A percentile compares a stretch with the other conserved stretches of the same genome.
These are phyloP conservation scores for Tapirus terrestris DNA, from an alignment of 2,113 vertebrate species.

Conservation along the genomic window DNA sequence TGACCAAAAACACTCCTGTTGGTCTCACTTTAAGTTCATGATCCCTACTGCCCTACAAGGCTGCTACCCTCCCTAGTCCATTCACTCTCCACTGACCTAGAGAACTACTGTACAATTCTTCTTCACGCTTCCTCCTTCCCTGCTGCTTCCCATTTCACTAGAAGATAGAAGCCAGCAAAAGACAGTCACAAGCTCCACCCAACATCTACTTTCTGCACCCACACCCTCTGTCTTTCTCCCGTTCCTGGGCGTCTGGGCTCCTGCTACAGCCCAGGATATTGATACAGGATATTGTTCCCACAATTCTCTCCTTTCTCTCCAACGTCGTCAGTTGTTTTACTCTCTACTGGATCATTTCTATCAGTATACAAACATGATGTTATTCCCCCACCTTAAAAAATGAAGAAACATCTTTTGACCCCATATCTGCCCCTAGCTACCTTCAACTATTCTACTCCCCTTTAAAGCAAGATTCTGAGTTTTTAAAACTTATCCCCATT, in stretches of 20 bases:
- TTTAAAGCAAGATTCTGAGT: background rate
- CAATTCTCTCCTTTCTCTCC: background rate
- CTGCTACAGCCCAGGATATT: background rate
- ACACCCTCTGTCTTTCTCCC: background rate
- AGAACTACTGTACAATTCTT: background rate
- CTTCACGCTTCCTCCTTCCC: background rate
- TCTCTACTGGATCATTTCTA: background rate
- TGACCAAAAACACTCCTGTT: background rate
- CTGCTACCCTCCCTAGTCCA: background rate
- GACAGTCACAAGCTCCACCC: background rate
- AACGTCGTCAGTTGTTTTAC: background rate
- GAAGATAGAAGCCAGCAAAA: background rate
- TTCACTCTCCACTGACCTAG: background rate
- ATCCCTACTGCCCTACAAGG: background rate
- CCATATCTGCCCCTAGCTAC: background rate
- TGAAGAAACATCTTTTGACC: background rate
- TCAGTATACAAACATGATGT: background rate
- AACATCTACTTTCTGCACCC: background rate
- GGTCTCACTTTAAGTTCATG: background rate
- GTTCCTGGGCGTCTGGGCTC: background rate
- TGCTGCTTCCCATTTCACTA: background rate
- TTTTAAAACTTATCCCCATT: background rate
- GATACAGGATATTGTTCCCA: background rate
- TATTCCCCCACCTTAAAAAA: background rate
- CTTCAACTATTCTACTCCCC: background rate